A percentile compares a stretch with the other conserved stretches of the same genome.
Evolutionary conservation across 2,888 invertebrate genomes (phyloP).

Genomic region (Ypsolopha scabrella): DNA sequence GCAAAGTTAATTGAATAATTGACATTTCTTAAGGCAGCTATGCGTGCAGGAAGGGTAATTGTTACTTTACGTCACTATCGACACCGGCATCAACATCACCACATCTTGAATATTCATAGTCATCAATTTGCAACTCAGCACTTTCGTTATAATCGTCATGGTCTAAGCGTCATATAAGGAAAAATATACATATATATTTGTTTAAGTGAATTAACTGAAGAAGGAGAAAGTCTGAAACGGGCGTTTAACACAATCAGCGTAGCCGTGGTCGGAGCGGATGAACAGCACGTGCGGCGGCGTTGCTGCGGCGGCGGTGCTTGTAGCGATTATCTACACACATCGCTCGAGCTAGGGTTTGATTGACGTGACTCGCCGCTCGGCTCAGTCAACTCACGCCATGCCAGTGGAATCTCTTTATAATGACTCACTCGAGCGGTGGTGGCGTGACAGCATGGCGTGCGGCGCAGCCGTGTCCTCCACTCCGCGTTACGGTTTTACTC

Average conservation of each 20-base stretch:
- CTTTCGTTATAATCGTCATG: too few species aligned
- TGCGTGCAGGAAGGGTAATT: too few species aligned
- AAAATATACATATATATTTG: too few species aligned
- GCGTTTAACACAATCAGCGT: constrained; percentile 20
- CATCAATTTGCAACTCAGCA: too few species aligned
- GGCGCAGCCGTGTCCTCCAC: constrained; percentile 13
- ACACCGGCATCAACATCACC: too few species aligned
- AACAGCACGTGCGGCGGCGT: constrained; percentile 10
- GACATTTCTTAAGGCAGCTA: too few species aligned
- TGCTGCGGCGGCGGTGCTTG: too few species aligned
- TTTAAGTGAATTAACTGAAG: background rate
- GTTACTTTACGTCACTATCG: too few species aligned
- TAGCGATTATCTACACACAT: background rate
- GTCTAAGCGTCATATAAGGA: too few species aligned
- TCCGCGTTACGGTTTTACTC: constrained; percentile 26
- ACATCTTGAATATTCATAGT: too few species aligned
- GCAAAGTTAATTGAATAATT: too few species aligned
- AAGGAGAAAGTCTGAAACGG: constrained; percentile 31
- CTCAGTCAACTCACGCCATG: background rate
- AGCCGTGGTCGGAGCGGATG: constrained; percentile 32
- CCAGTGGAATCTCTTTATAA: constrained; percentile 1
- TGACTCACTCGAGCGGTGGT: constrained; percentile 10
- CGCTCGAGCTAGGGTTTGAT: background rate
- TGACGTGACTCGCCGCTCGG: constrained; percentile 1
- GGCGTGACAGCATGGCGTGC: constrained; percentile 10